Evolutionary conservation across 2,797 vertebrate genomes (phyloP), one percentile per base, ranked within the genome.

Genomic region (Spizella passerina): DNA sequence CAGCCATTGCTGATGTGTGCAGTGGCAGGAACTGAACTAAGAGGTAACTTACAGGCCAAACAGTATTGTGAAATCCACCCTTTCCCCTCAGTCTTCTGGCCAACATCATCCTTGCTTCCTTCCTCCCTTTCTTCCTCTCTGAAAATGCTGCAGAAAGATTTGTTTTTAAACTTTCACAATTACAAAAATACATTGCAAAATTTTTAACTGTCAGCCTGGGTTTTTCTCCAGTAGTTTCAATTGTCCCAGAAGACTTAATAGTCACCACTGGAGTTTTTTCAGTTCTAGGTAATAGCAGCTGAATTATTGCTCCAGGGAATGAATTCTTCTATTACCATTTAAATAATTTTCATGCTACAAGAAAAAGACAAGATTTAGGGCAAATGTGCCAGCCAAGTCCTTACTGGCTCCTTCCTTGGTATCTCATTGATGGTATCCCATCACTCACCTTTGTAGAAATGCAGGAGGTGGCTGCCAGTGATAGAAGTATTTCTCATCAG

Each of bases 41-140:
- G 32, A 46, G 23, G 26, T 43, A 55, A 44, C 12, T 34, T 26
- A 17, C 8, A 93, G 34, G 14, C 66, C 72, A 65, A 52, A 36
- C 32, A 27, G 11, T 9, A 55, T 10, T 1, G 5, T 50, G 14
- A 64, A 34, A 52, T 56, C 22, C 41, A 41, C 41, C 26, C 5
- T 34, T 29, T 56, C 8, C 17, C 8, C 26, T n/a, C n/a, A 34
- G 26, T 38, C 53, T 39, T 39, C 12, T 0, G 2, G 16, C 30
- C 46, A 81, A 1, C 32, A 29, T 44, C n/a, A 23, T 38, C n/a
- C n/a, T 36, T 39, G 7, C 11, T 65, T 57, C 41, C 50, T 38
- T 52, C 1, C 14, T 38, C 60, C 32, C 17, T 64, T 43, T 0
- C 13, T 38, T 69, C 36, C 19, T 64, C 50, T 72, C n/a, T 39